phyloP scores from a whole-genome alignment of 2,888 invertebrate species.

The Phytoseiulus persimilis region DNA sequence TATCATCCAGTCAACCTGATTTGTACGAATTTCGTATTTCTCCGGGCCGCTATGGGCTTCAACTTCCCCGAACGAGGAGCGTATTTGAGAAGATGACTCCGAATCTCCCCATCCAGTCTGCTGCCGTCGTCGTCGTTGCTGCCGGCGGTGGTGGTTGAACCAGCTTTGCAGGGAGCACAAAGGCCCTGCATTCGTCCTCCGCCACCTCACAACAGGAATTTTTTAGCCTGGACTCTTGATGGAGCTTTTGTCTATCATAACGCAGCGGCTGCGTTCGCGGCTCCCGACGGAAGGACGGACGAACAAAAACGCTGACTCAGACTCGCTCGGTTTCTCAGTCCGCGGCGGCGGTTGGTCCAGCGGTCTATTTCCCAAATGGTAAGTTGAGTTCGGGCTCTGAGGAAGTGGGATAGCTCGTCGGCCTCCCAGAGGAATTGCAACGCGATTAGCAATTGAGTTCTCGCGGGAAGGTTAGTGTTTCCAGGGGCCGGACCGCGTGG shows the following conservation, averaged over 20 bases:
- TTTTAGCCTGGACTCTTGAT: not conserved
- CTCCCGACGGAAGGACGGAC: not conserved
- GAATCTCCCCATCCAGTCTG: not conserved
- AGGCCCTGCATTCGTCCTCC: not conserved
- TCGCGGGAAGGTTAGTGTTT: not conserved
- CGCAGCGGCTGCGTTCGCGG: not conserved
- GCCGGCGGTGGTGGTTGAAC: not conserved
- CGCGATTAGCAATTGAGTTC: not conserved
- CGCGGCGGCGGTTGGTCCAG: not conserved
- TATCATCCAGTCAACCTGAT: no score
- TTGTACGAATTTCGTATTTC: no score
- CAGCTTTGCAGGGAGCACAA: not conserved
- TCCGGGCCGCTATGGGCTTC: not conserved
- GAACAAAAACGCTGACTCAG: not conserved
- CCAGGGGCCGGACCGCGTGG: not conserved
- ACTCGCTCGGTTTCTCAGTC: not conserved
- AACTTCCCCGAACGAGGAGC: not conserved
- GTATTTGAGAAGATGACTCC: not conserved
- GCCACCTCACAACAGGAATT: not conserved
- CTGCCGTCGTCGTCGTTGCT: not conserved
- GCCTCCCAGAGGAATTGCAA: not conserved
- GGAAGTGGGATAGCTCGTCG: not conserved
- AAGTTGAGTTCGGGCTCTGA: not conserved
- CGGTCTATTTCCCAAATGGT: not conserved
- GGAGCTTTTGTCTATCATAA: not conserved